Conservation (phyloP, 1,140 invertebrate genomes). For the Atta texana region DNA sequence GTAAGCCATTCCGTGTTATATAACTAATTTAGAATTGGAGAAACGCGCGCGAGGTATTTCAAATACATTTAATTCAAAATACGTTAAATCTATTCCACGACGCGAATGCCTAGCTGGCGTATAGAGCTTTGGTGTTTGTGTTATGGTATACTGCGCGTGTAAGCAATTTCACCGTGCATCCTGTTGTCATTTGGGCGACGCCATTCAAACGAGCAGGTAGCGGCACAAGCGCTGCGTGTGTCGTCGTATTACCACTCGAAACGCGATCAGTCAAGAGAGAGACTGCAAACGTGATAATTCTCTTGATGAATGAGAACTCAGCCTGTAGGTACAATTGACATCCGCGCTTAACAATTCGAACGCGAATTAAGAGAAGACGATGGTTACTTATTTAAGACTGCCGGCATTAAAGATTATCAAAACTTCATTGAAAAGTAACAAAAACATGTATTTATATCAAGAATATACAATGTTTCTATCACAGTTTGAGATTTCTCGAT, state of each 20-base stretch:
- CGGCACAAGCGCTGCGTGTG: neutral
- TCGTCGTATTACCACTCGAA: constrained; percentile 18
- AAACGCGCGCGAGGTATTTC: neutral
- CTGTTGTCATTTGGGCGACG: neutral
- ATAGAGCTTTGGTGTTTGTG: neutral
- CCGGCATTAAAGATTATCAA: no score
- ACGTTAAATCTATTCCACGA: constrained; percentile 9
- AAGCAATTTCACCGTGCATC: neutral
- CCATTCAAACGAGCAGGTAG: neutral
- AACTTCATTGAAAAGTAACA: no score
- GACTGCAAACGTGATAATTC: constrained; percentile 16
- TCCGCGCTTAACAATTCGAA: neutral
- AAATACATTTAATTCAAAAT: constrained; percentile 18
- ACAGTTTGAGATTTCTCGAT: no score
- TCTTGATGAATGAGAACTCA: neutral
- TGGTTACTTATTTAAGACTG: neutral
- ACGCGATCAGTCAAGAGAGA: neutral
- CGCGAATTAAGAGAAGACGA: neutral
- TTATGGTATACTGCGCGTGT: neutral
- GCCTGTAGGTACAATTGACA: neutral
- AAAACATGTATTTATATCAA: no score
- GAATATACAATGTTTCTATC: no score
- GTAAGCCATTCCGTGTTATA: neutral
- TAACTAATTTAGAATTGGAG: constrained; percentile 29
- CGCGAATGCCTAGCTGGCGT: neutral